Conservation (phyloP, 2,797 vertebrate species). For the Microctenopoma stevenorrisi region DNA sequence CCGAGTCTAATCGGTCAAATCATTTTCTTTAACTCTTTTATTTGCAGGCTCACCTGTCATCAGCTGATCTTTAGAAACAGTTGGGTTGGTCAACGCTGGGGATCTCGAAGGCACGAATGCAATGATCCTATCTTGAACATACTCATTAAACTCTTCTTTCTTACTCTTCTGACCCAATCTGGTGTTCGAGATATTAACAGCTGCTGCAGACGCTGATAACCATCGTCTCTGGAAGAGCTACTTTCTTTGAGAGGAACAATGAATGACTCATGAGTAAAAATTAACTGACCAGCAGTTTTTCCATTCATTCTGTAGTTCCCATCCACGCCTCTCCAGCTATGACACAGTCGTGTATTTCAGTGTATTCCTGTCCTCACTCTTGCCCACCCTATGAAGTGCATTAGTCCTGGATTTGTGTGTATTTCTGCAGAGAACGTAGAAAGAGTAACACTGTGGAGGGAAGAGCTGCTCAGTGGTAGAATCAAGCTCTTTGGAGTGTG, state of each 20-base stretch:
- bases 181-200: conserved; percentile 39
- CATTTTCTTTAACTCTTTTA: conserved; percentile 4
- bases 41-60: conserved; percentile 4
- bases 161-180: conserved; percentile 25
- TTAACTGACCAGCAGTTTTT: conserved; percentile 20
- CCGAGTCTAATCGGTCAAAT: background rate
- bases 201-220: conserved; percentile 44
- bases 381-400: conserved; percentile 59
- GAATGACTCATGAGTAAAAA: conserved; percentile 42
- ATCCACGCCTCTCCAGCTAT: conserved; percentile 10
- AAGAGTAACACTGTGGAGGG: conserved; percentile 19
- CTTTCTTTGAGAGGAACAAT: conserved; percentile 38
- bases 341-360: conserved; percentile 30
- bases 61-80: conserved; percentile 31
- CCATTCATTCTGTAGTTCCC: conserved; percentile 19
- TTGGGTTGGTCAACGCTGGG: conserved; percentile 51
- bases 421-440: conserved; percentile 29
- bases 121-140: conserved; percentile 47
- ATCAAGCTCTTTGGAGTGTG: conserved; percentile 38
- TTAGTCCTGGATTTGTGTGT: conserved; percentile 43
- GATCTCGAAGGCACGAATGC: conserved; percentile 27
- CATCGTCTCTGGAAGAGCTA: conserved; percentile 36
- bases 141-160: conserved; percentile 22
- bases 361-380: conserved; percentile 44
- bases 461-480: conserved; percentile 28